These are phyloP conservation scores for Semicossyphus pulcher DNA, from an alignment of 2,113 vertebrate genomes.

Conservation along the genomic window DNA sequence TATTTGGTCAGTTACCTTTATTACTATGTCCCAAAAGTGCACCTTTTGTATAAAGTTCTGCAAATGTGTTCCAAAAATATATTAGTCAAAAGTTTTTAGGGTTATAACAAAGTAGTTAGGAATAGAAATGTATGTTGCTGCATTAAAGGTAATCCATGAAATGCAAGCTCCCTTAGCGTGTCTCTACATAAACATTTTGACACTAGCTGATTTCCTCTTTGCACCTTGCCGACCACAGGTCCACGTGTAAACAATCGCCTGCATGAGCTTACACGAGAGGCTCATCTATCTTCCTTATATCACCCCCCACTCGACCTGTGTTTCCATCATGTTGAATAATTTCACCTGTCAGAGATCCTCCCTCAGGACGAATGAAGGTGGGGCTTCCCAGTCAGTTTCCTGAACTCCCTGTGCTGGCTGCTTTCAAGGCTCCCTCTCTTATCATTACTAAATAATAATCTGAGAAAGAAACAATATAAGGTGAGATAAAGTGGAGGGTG, in stretches of 20 bases:
- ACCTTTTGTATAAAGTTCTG: no score
- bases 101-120: no score
- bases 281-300: conserved; percentile 18
- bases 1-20: no score
- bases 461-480: conserved; percentile 71
- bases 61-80: no score
- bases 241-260: conserved; percentile 10
- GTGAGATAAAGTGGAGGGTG: conserved; percentile 48
- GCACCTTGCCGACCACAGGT: background rate
- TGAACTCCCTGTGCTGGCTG: conserved; percentile 24
- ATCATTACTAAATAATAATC: conserved; percentile 62
- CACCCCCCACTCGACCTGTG: conserved; percentile 23
- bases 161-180: background rate
- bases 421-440: conserved; percentile 55
- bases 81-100: no score
- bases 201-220: background rate
- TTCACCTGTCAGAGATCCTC: conserved; percentile 63
- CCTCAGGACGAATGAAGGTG: conserved; percentile 49
- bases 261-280: background rate
- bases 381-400: conserved; percentile 63
- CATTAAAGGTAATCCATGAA: no score
- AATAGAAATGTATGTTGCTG: no score
- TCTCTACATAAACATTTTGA: background rate
- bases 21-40: no score
- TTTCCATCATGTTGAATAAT: conserved; percentile 58